Evolutionary conservation across 2,888 invertebrate genomes (phyloP).

Genomic region (Microplitis deprimator): DNA sequence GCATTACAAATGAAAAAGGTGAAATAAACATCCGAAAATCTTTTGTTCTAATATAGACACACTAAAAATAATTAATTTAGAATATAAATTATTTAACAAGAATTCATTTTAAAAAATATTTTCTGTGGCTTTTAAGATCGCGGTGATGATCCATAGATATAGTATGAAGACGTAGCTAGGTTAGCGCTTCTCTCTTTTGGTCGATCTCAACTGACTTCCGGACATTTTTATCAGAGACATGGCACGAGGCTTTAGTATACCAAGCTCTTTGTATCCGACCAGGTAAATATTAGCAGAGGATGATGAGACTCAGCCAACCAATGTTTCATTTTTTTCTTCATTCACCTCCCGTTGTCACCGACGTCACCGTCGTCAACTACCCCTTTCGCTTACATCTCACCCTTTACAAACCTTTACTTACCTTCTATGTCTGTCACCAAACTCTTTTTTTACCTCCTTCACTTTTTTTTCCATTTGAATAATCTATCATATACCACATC

Average conservation of each 20-base stretch:
- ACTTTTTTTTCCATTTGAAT: neutral
- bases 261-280: conserved; percentile 59
- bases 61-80: no score
- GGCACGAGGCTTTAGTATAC: conserved; percentile 50
- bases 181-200: conserved; percentile 33
- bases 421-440: conserved; percentile 19
- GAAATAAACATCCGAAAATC: no score
- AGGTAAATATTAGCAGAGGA: conserved; percentile 68
- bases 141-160: neutral
- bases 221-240: conserved; percentile 57
- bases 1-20: no score
- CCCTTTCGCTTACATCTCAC: conserved; percentile 17
- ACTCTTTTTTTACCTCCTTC: conserved; percentile 6
- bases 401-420: conserved; percentile 8
- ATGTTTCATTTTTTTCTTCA: conserved; percentile 49
- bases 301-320: conserved; percentile 61
- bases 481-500: conserved; percentile 1
- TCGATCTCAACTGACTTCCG: conserved; percentile 51
- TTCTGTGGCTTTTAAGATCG: neutral
- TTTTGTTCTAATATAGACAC: no score
- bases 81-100: neutral
- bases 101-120: neutral
- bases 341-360: conserved; percentile 50
- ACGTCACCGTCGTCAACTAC: conserved; percentile 30
- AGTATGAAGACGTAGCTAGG: conserved; percentile 19